Percentiles rank a stretch among this genome's conserved stretches.
Evolutionary conservation across 2,113 vertebrate species (phyloP).

Genomic region (Chascanopsetta lugubris): DNA sequence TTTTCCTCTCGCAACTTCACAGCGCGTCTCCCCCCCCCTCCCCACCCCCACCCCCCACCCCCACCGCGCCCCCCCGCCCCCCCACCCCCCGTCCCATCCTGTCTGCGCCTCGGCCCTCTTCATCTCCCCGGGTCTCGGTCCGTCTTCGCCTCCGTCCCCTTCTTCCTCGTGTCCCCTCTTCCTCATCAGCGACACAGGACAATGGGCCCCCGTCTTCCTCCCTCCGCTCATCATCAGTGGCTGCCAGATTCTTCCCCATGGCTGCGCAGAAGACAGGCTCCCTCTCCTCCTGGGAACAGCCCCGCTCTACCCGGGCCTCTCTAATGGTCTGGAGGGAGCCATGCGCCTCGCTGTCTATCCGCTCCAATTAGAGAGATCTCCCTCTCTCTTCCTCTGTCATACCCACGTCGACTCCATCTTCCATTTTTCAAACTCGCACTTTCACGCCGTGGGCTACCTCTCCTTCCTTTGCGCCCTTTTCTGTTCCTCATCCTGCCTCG

Average conservation of each 20-base stretch:
- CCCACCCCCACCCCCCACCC: no score
- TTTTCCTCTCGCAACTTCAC: conserved; percentile 63
- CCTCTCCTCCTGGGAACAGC: conserved; percentile 76
- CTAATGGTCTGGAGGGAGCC: conserved; percentile 78
- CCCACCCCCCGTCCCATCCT: conserved; percentile 44
- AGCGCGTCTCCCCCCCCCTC: conserved; percentile 66
- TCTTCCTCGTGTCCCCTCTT: conserved; percentile 43
- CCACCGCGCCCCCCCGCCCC: conserved; percentile 46
- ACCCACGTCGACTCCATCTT: no score
- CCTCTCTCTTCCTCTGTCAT: conserved; percentile 46
- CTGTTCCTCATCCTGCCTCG: conserved; percentile 10
- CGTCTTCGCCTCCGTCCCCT: conserved; percentile 17
- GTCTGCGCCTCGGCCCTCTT: conserved; percentile 38
- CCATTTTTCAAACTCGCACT: conserved; percentile 56
- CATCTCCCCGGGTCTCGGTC: conserved; percentile 34
- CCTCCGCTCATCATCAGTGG: conserved; percentile 67
- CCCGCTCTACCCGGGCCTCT: conserved; percentile 67
- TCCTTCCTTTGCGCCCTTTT: conserved; percentile 4
- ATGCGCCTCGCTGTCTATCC: conserved; percentile 71
- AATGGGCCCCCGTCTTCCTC: conserved; percentile 74
- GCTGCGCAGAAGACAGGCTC: conserved; percentile 76
- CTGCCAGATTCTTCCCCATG: conserved; percentile 81
- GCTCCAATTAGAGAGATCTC: conserved; percentile 77
- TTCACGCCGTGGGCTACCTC: conserved; percentile 6
- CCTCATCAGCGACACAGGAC: conserved; percentile 72